Conservation (phyloP, 2,888 invertebrate species). For the Cylloceria caligata region DNA sequence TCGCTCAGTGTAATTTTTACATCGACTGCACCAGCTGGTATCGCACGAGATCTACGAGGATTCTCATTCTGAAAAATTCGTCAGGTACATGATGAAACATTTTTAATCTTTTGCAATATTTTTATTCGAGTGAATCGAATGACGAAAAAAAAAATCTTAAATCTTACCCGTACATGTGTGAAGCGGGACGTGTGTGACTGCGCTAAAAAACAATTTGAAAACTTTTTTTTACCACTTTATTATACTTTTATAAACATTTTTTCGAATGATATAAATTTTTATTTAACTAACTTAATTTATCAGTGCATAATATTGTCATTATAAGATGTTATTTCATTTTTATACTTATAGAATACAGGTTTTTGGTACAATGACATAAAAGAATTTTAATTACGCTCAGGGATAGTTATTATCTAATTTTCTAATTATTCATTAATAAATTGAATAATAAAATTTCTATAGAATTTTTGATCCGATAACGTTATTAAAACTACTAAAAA, state of each 20-base stretch:
- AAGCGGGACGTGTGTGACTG: too few relatives aligned
- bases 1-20: slow-evolving; percentile 17
- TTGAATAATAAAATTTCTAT: neutral
- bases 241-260: neutral
- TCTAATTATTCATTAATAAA: neutral
- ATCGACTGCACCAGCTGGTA: neutral
- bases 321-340: neutral
- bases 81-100: slow-evolving; percentile 38
- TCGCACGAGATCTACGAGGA: slow-evolving; percentile 10
- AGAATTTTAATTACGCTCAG: too few relatives aligned
- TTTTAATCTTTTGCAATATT: neutral
- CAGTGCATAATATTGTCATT: neutral
- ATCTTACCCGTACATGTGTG: neutral
- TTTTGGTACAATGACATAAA: neutral
- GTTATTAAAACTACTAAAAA: too few relatives aligned
- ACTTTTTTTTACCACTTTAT: neutral
- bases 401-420: too few relatives aligned
- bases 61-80: slow-evolving; percentile 26
- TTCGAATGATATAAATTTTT: neutral
- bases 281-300: neutral
- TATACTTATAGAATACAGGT: neutral
- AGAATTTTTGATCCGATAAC: too few relatives aligned
- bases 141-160: neutral
- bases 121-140: neutral
- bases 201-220: too few relatives aligned